Evolutionary conservation across 92 coral and sea anemone species (phyloP).

Genomic region (Nematostella vectensis): DNA sequence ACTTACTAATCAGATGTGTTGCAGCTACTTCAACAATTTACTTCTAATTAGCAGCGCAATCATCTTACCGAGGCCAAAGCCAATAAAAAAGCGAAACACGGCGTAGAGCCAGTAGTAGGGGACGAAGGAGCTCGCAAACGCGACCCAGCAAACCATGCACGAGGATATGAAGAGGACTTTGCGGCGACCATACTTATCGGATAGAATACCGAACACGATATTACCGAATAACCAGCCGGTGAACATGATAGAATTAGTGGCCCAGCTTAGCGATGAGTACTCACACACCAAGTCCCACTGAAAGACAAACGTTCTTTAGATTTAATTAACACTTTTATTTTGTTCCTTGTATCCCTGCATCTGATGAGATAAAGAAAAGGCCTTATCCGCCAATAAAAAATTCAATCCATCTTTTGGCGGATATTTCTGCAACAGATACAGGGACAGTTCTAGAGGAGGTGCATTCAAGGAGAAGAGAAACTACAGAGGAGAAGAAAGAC

Average conservation of each 20-base stretch:
- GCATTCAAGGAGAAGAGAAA: too few relatives aligned
- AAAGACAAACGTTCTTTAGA: too few relatives aligned
- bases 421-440: too few relatives aligned
- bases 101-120: constrained; percentile 83
- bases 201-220: constrained; percentile 72
- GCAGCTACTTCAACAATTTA: too few relatives aligned
- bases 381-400: too few relatives aligned
- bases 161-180: constrained; percentile 68
- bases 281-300: constrained; percentile 94
- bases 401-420: too few relatives aligned
- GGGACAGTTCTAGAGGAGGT: too few relatives aligned
- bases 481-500: too few relatives aligned
- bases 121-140: constrained; percentile 75
- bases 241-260: constrained; percentile 70
- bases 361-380: too few relatives aligned
- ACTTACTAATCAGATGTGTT: too few relatives aligned
- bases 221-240: constrained; percentile 93
- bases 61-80: constrained; percentile 94
- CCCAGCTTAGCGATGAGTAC: constrained; percentile 54
- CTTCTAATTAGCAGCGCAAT: too few relatives aligned
- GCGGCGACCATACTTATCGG: constrained; percentile 93
- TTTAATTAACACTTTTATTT: not conserved
- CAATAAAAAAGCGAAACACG: constrained; percentile 72
- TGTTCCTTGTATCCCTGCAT: not conserved
- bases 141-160: constrained; percentile 77